phyloP scores from a whole-genome alignment of 2,113 vertebrate genomes.

The Poeciliopsis turrubarensis region DNA sequence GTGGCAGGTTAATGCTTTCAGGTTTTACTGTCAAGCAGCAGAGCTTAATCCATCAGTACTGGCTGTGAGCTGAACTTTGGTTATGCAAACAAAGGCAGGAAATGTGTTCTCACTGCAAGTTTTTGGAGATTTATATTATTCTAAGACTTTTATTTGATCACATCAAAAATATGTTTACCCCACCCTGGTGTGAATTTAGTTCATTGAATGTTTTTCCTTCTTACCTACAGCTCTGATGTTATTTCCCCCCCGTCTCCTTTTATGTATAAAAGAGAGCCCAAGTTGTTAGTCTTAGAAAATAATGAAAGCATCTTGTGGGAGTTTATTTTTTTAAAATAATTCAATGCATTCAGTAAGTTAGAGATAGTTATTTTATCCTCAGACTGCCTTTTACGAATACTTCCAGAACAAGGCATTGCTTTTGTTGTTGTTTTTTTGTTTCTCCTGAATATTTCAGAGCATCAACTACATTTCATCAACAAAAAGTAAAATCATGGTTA shows the following conservation, averaged over 20 bases:
- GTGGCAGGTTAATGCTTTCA: conserved; percentile 25
- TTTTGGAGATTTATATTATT: not conserved
- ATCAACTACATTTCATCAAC: not conserved
- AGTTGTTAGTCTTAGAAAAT: not conserved
- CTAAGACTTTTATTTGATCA: not conserved
- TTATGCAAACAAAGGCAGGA: conserved; percentile 3
- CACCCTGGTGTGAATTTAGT: not conserved
- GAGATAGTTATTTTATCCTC: not conserved
- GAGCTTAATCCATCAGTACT: conserved; percentile 14
- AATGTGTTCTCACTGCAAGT: not conserved
- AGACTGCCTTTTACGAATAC: too few relatives aligned
- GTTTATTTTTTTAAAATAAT: not conserved
- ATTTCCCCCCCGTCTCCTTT: not conserved
- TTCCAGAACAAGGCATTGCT: not conserved
- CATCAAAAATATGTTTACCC: not conserved
- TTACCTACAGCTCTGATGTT: not conserved
- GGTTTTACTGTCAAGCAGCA: conserved; percentile 33
- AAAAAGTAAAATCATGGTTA: not conserved
- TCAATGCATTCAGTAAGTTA: not conserved
- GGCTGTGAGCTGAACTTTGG: not conserved
- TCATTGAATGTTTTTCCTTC: not conserved
- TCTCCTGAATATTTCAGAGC: not conserved
- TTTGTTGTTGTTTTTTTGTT: not conserved
- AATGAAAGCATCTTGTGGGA: not conserved
- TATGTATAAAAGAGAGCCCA: not conserved